These are phyloP conservation scores for Deroplatys truncata DNA, from an alignment of 2,888 invertebrate genomes.

Conservation along the genomic window DNA sequence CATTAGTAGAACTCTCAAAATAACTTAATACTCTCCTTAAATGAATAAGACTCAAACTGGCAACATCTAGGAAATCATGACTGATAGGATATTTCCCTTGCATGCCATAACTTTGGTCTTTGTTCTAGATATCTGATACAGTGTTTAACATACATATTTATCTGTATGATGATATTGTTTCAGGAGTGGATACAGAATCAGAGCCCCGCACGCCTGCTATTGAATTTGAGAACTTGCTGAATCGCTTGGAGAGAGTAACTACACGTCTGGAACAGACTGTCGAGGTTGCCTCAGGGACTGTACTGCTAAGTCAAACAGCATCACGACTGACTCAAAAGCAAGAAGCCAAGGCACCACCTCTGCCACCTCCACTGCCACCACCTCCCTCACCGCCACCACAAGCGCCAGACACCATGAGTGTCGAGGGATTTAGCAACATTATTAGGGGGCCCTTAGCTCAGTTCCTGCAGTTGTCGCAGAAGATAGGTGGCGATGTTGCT, in stretches of 20 bases:
- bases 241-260: constrained; percentile 70
- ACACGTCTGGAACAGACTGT: constrained; percentile 58
- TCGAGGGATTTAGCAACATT: constrained; percentile 70
- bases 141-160: too few species aligned
- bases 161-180: not conserved
- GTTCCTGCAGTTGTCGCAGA: constrained; percentile 68
- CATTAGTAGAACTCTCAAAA: too few species aligned
- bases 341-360: constrained; percentile 38
- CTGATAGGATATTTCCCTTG: too few species aligned
- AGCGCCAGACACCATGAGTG: constrained; percentile 57
- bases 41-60: too few species aligned
- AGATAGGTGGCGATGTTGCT: constrained; percentile 83
- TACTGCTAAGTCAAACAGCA: constrained; percentile 35
- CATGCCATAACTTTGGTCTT: too few species aligned
- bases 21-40: too few species aligned
- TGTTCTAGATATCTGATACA: too few species aligned
- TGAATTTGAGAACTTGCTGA: constrained; percentile 65
- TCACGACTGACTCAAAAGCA: constrained; percentile 28
- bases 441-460: constrained; percentile 69
- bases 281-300: constrained; percentile 22
- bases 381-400: constrained; percentile 16
- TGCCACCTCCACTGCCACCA: constrained; percentile 19
- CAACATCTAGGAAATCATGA: too few species aligned
- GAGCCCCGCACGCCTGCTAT: constrained; percentile 43
- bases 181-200: constrained; percentile 50